phyloP scores from a whole-genome alignment of 1,140 invertebrate genomes.

The Diuraphis noxia region DNA sequence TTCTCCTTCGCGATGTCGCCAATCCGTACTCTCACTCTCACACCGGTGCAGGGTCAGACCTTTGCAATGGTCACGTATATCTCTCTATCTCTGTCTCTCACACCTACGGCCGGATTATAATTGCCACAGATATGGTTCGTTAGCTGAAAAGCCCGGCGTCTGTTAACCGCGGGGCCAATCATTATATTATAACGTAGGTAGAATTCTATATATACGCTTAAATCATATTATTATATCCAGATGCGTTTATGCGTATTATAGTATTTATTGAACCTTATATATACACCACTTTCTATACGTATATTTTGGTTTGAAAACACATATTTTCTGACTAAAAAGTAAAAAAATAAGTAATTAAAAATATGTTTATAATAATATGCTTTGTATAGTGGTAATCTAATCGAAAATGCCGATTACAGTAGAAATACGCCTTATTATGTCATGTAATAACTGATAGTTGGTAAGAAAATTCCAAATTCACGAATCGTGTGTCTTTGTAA shows the following conservation, averaged over 20 bases:
- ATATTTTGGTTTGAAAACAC: background rate
- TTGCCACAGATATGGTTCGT: conserved; percentile 38
- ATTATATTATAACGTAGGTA: background rate
- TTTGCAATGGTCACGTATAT: conserved; percentile 51
- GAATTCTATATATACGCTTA: background rate
- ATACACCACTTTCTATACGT: background rate
- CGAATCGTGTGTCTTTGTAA: background rate
- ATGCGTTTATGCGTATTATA: background rate
- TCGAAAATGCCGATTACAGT: background rate
- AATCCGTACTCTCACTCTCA: background rate
- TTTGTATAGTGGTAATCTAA: background rate
- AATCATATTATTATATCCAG: background rate
- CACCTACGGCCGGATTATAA: conserved; percentile 17
- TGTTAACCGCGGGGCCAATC: background rate
- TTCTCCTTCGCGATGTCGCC: background rate
- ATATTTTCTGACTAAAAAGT: background rate
- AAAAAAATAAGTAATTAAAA: background rate
- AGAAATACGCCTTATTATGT: background rate
- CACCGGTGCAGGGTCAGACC: background rate
- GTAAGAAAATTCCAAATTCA: background rate
- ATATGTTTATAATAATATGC: background rate
- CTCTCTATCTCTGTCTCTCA: background rate
- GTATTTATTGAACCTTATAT: background rate
- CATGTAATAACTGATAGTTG: background rate
- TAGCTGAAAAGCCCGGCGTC: conserved; percentile 11